phyloP scores from a whole-genome alignment of 2,797 vertebrate genomes.

The Manis pentadactyla region DNA sequence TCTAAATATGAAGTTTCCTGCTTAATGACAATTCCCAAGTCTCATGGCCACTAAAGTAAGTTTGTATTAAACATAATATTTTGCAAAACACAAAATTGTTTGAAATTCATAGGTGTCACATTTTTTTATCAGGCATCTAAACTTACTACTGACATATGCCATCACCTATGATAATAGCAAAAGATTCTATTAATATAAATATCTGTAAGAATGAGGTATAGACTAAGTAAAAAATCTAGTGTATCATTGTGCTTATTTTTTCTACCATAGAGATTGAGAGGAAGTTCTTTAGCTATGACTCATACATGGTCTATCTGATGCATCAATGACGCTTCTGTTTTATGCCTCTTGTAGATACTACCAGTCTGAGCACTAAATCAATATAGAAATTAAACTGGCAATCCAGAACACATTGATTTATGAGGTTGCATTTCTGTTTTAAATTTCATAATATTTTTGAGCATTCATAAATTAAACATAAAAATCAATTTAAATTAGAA shows the following conservation, averaged over 20 bases:
- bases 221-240: conserved; percentile 1
- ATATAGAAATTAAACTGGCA: conserved; percentile 83
- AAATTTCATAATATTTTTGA: conserved; percentile 83
- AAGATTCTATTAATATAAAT: background rate
- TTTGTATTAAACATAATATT: background rate
- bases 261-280: background rate
- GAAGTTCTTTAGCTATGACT: background rate
- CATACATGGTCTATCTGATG: background rate
- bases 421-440: conserved; percentile 77
- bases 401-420: conserved; percentile 82
- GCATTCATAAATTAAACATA: conserved; percentile 84
- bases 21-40: background rate
- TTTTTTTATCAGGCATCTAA: background rate
- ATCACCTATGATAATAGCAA: background rate
- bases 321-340: conserved; percentile 2
- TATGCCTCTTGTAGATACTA: conserved; percentile 51
- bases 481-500: conserved; percentile 84
- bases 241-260: background rate
- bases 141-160: background rate
- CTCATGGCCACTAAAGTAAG: background rate
- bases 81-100: background rate
- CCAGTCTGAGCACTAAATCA: conserved; percentile 78
- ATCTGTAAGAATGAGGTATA: background rate
- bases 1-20: background rate
- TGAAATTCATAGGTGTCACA: background rate